Evolutionary conservation across 1,140 invertebrate species (phyloP).

Genomic region (Forficula auricularia): DNA sequence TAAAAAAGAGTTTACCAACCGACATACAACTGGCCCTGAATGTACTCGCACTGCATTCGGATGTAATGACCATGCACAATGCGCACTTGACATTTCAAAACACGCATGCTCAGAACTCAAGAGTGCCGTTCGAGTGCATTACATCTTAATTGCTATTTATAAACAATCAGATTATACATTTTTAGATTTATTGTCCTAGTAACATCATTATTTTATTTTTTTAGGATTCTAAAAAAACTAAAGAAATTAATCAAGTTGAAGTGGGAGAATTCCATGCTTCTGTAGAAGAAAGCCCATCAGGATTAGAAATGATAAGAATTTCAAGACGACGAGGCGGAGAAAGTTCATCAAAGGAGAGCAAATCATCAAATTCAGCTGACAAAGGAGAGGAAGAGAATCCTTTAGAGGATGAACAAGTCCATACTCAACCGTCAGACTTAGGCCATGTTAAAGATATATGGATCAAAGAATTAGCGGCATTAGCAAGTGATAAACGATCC

Average conservation of each 20-base stretch:
- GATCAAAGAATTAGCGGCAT: background rate
- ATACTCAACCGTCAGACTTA: background rate
- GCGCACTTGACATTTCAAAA: no score
- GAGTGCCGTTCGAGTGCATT: no score
- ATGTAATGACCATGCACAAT: no score
- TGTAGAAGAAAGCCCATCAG: constrained; percentile 4
- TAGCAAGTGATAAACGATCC: background rate
- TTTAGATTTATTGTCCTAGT: no score
- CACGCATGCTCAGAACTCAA: no score
- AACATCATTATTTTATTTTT: no score
- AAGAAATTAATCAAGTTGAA: constrained; percentile 7
- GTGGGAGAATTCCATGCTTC: constrained; percentile 8
- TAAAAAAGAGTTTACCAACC: no score
- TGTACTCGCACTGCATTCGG: no score
- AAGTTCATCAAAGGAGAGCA: background rate
- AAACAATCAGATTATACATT: no score
- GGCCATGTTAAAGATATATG: background rate
- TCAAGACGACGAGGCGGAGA: background rate
- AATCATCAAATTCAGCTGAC: background rate
- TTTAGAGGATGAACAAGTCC: background rate
- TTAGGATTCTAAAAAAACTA: no score
- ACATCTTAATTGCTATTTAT: no score
- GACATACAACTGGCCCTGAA: no score
- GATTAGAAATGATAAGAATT: constrained; percentile 8
- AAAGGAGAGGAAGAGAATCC: background rate